Conservation (phyloP, 2,797 vertebrate species). For the Chromis chromis region DNA sequence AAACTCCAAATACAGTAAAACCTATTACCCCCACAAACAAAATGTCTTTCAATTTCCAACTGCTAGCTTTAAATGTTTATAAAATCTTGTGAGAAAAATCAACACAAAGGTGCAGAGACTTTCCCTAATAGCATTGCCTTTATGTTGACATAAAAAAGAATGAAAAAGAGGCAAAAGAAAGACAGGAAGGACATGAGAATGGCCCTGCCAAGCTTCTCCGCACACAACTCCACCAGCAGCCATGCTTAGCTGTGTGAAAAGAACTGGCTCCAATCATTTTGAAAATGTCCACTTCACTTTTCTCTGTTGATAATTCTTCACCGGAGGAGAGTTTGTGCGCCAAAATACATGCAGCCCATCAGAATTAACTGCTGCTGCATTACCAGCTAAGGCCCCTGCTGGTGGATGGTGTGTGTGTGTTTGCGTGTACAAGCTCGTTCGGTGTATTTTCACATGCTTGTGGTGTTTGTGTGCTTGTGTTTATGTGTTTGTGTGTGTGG, state of each 20-base stretch:
- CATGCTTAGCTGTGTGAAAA: conserved; percentile 48
- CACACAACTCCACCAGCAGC: conserved; percentile 39
- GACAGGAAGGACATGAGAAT: conserved; percentile 30
- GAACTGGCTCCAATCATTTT: conserved; percentile 40
- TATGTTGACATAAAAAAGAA: conserved; percentile 3
- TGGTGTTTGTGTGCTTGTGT: conserved; percentile 17
- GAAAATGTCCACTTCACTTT: conserved; percentile 55
- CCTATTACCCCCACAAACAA: not conserved
- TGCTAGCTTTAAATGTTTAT: not conserved
- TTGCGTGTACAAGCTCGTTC: not conserved
- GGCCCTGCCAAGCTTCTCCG: conserved; percentile 30
- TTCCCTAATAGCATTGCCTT: not conserved
- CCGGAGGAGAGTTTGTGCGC: conserved; percentile 13
- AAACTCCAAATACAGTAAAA: not conserved
- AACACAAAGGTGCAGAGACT: not conserved
- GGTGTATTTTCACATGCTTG: conserved; percentile 13
- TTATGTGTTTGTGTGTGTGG: conserved; percentile 22
- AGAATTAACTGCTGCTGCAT: conserved; percentile 27
- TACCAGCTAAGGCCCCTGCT: conserved; percentile 2
- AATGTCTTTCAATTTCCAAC: not conserved
- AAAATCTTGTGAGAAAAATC: not conserved
- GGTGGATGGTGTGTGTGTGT: not conserved
- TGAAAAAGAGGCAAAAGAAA: conserved; percentile 8
- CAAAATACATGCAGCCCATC: conserved; percentile 23
- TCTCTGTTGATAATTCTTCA: conserved; percentile 38